Conservation (phyloP, 1,140 invertebrate genomes). For the Solen grandis region DNA sequence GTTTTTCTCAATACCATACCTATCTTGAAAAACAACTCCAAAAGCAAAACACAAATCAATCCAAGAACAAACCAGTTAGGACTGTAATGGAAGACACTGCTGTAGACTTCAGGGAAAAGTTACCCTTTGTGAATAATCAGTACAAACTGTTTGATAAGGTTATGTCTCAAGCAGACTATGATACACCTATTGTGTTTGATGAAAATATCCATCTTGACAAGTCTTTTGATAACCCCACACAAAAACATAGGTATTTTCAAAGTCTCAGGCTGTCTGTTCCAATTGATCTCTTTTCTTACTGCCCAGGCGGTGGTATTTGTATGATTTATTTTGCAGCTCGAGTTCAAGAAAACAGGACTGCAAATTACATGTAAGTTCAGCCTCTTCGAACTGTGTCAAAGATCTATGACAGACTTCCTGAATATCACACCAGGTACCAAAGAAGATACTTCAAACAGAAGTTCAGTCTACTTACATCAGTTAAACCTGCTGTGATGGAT, state of each 20-base stretch:
- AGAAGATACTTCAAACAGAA: conserved; percentile 22
- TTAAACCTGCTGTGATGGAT: conserved; percentile 30
- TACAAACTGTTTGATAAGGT: conserved; percentile 12
- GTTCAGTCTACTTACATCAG: conserved; percentile 17
- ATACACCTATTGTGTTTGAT: not conserved
- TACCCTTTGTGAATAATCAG: not conserved
- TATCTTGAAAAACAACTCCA: conserved; percentile 1
- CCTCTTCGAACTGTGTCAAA: not conserved
- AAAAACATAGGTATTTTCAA: conserved; percentile 14
- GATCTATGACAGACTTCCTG: not conserved
- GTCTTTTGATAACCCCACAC: not conserved
- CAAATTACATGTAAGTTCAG: not conserved
- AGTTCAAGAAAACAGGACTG: not conserved
- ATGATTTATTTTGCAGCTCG: not conserved
- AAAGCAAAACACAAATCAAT: conserved; percentile 1
- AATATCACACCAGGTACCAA: conserved; percentile 46
- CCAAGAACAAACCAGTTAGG: not conserved
- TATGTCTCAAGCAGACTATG: not conserved
- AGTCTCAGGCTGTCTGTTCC: not conserved
- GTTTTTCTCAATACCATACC: not conserved
- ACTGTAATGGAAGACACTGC: conserved; percentile 1
- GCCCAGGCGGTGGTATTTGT: not conserved
- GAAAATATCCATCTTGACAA: not conserved
- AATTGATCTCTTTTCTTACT: conserved; percentile 6
- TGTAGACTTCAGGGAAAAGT: not conserved